Conservation (phyloP, 2,797 vertebrate species). For the Hippocampus kuda region DNA sequence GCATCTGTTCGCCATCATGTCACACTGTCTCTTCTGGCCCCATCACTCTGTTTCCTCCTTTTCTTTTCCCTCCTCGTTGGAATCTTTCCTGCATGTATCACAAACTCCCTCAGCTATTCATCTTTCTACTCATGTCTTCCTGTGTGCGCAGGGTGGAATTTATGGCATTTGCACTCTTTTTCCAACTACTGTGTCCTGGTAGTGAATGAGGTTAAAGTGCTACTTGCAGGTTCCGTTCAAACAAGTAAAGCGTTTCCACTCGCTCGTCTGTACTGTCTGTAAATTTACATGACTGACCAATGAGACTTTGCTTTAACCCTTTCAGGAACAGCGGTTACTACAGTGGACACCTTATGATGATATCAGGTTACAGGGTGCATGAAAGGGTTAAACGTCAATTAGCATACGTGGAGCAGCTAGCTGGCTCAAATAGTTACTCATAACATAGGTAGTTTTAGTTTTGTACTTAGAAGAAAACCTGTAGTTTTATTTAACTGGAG, state of each 20-base stretch:
- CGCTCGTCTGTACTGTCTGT: neutral
- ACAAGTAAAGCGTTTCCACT: conserved; percentile 2
- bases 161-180: conserved; percentile 33
- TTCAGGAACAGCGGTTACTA: no score
- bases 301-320: neutral
- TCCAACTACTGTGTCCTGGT: conserved; percentile 10
- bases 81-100: conserved; percentile 5
- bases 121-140: conserved; percentile 10
- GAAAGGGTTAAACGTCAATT: neutral
- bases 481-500: no score
- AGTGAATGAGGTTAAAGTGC: conserved; percentile 33
- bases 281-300: neutral
- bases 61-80: conserved; percentile 1
- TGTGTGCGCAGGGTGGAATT: conserved; percentile 11
- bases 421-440: neutral
- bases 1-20: conserved; percentile 30
- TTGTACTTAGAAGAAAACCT: neutral
- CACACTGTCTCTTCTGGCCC: conserved; percentile 12
- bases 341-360: no score
- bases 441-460: neutral
- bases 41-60: conserved; percentile 23
- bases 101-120: conserved; percentile 5
- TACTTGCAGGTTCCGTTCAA: conserved; percentile 20
- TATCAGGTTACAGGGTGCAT: no score
- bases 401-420: neutral